Conservation (phyloP, 2,888 invertebrate genomes). For the Ischnura elegans region DNA sequence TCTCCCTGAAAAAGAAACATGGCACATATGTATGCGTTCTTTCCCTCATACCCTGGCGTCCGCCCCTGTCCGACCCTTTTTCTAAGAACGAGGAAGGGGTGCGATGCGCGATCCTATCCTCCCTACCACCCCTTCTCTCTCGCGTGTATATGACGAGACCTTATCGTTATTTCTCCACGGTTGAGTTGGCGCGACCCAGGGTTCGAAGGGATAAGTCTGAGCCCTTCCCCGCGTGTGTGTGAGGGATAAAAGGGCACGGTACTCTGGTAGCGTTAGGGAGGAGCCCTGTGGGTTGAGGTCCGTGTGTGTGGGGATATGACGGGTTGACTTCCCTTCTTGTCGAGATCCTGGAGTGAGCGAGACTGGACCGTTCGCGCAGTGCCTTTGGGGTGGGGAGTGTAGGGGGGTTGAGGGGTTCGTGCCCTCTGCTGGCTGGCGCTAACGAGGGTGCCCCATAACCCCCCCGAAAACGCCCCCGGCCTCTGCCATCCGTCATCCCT, state of each 20-base stretch:
- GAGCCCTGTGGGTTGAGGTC: too few species aligned
- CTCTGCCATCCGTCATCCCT: conserved; percentile 37
- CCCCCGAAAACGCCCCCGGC: not conserved
- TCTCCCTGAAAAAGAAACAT: not conserved
- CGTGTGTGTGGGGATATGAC: not conserved
- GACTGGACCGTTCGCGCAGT: not conserved
- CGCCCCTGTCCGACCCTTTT: not conserved
- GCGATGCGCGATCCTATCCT: not conserved
- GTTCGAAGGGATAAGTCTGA: not conserved
- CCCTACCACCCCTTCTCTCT: not conserved
- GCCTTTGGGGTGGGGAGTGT: not conserved
- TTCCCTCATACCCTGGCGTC: not conserved
- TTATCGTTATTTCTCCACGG: conserved; percentile 28
- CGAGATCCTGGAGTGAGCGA: not conserved
- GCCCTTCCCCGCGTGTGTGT: not conserved
- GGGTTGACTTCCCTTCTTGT: not conserved
- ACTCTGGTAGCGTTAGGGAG: too few species aligned
- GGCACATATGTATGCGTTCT: too few species aligned
- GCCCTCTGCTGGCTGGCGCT: not conserved
- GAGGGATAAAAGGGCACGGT: not conserved
- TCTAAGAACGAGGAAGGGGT: not conserved
- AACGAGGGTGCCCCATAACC: too few species aligned
- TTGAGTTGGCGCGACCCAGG: not conserved
- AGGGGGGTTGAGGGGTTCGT: not conserved
- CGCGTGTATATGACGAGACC: not conserved